These are phyloP conservation scores for Drosophila ficusphila DNA, from an alignment of 1,140 invertebrate genomes.

Conservation along the genomic window DNA sequence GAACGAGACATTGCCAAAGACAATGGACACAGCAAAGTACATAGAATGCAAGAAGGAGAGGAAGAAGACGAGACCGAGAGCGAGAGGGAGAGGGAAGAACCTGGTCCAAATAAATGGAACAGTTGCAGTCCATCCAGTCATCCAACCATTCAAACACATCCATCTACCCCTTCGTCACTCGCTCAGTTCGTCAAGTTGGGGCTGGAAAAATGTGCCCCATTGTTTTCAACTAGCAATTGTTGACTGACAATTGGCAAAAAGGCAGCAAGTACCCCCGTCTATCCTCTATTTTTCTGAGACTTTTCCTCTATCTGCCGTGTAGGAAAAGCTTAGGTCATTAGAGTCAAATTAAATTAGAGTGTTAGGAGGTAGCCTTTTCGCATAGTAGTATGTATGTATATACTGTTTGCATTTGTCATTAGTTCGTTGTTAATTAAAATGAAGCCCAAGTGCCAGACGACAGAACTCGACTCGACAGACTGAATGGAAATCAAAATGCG, in stretches of 20 bases:
- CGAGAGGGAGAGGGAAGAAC: conserved; percentile 22
- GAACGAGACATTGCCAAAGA: conserved; percentile 62
- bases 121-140: conserved; percentile 60
- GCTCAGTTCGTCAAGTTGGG: conserved; percentile 47
- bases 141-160: not conserved
- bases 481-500: conserved; percentile 72
- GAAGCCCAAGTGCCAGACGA: conserved; percentile 66
- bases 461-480: conserved; percentile 36
- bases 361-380: conserved; percentile 37
- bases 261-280: conserved; percentile 32
- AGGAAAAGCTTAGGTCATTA: conserved; percentile 64
- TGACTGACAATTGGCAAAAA: conserved; percentile 74
- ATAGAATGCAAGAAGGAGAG: conserved; percentile 14
- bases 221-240: conserved; percentile 75
- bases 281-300: not conserved
- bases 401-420: conserved; percentile 66
- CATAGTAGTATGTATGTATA: conserved; percentile 22
- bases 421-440: conserved; percentile 82
- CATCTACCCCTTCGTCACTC: conserved; percentile 37
- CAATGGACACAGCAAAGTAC: conserved; percentile 67
- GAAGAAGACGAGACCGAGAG: conserved; percentile 1
- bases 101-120: conserved; percentile 59
- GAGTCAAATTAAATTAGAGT: conserved; percentile 72
- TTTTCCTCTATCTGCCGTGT: not conserved
- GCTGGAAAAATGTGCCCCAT: conserved; percentile 70